Evolutionary conservation across 2,797 vertebrate genomes (phyloP), one percentile per base, ranked within the genome.

Genomic region (Crenichthys baileyi): DNA sequence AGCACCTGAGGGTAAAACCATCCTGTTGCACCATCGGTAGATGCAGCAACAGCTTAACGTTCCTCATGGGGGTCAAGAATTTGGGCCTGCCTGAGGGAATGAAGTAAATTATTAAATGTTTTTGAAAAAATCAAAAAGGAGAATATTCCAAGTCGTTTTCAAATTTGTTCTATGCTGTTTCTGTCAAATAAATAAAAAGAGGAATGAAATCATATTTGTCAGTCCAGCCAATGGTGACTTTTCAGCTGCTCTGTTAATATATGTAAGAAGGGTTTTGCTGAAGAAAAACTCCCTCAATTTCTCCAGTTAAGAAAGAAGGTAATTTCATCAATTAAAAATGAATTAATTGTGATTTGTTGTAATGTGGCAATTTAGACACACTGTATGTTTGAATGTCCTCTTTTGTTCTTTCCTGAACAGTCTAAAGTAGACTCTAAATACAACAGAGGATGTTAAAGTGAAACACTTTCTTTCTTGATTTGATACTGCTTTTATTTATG

Each of bases 11-110:
- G 79, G 16, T 44, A 80, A 83, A 85, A 88, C 79, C 82, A 77
- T 76, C 24, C 20, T 74, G 74, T 89, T 89, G 81, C 87, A 79
- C 91, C 88, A 90, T 77, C 46, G 26, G 80, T 84, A 89, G 80
- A 50, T 85, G 75, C 83, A 80, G 80, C 82, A 88, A 72, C 71
- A 81, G 79, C 72, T 80, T 76, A 80, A 72, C 70, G 70, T 41
- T 63, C 78, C 70, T 87, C 85, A 75, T 78, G 60, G 31, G 72
- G 78, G 76, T 61, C 73, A 81, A 48, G 77, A 73, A 78, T 65
- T 61, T n/a, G 36, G 61, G 51, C n/a, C 36, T 58, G 81, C 77
- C 77, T 81, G 61, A 75, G 65, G 74, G 63, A 87, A 53, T 29
- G 3, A 36, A 18, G 55, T 58, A 75, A 89, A 90, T 91, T 83